These are phyloP conservation scores for Epistrophe eligans DNA, from an alignment of 2,888 invertebrate species.

Conservation along the genomic window DNA sequence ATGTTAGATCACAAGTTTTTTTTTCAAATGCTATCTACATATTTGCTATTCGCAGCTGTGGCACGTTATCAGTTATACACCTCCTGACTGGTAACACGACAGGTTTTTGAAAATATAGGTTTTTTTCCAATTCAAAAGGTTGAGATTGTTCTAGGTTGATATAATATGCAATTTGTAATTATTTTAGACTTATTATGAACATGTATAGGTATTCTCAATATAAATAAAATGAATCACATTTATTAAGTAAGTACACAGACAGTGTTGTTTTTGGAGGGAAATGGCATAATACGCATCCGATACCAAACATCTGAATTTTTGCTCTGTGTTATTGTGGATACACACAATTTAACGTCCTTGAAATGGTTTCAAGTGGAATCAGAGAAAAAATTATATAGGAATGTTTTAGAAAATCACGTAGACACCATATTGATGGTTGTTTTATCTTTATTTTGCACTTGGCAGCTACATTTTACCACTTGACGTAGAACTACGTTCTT, in stretches of 20 bases:
- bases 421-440: neutral
- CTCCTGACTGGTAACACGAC: conserved; percentile 58
- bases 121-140: neutral
- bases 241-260: neutral
- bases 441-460: conserved; percentile 22
- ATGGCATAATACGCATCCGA: neutral
- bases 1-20: conserved; percentile 51
- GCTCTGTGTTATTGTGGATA: conserved; percentile 21
- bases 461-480: conserved; percentile 3
- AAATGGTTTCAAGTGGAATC: conserved; percentile 36
- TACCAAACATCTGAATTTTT: conserved; percentile 33
- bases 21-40: neutral
- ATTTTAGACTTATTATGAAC: neutral
- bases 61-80: conserved; percentile 56
- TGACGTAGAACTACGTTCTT: neutral
- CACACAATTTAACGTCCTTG: conserved; percentile 29
- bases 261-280: neutral
- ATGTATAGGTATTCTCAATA: neutral
- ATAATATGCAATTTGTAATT: neutral
- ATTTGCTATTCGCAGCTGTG: conserved; percentile 66
- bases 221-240: neutral
- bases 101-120: conserved; percentile 1
- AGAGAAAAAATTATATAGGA: conserved; percentile 7
- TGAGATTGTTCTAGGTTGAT: neutral
- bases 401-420: conserved; percentile 34